phyloP scores from a whole-genome alignment of 2,113 vertebrate species.

The Crotalus horridus region DNA sequence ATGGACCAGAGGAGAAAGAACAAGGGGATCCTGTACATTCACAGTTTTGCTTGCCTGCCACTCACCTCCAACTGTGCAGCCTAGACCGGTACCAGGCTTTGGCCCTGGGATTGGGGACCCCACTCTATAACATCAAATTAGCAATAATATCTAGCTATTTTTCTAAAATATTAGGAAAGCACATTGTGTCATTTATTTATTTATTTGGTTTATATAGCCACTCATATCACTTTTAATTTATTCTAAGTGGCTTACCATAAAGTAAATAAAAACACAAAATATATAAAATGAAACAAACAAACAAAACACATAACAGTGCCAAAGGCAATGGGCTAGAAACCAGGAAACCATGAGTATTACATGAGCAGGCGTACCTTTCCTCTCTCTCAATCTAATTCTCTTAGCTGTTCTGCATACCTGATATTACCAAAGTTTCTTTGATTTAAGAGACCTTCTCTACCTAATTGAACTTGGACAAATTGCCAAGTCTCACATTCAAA shows the following conservation, averaged over 20 bases:
- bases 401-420: not conserved
- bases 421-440: not conserved
- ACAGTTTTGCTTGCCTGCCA: too few relatives aligned
- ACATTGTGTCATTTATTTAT: not conserved
- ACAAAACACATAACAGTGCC: not conserved
- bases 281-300: not conserved
- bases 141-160: not conserved
- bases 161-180: not conserved
- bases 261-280: not conserved
- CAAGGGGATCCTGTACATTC: too few relatives aligned
- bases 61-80: too few relatives aligned
- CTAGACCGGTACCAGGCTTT: too few relatives aligned
- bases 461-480: not conserved
- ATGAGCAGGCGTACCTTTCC: not conserved
- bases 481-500: not conserved
- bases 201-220: not conserved
- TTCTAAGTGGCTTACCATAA: not conserved
- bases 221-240: not conserved
- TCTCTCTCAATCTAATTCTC: not conserved
- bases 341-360: not conserved
- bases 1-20: too few relatives aligned
- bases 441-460: not conserved
- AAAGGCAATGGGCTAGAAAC: not conserved
- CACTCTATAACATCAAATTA: not conserved
- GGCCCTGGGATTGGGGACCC: not conserved